Percentiles rank a stretch among this genome's conserved stretches.
Conservation (phyloP, 2,797 vertebrate species). For the Schizopygopsis malacanthus region DNA sequence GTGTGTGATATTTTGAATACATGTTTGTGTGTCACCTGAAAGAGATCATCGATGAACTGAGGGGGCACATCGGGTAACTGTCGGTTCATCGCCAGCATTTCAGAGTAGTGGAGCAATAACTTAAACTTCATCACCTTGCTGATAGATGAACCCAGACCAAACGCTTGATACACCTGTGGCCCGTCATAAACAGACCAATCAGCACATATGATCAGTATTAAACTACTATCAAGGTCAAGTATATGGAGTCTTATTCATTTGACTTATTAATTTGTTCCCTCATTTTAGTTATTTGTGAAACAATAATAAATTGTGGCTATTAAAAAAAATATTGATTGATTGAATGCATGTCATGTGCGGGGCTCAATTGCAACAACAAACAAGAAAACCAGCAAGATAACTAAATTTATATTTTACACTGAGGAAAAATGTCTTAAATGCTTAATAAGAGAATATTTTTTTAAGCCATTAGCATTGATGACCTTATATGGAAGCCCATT, state of each 20-base stretch:
- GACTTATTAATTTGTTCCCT: too few relatives aligned
- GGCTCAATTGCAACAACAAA: too few relatives aligned
- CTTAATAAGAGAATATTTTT: too few relatives aligned
- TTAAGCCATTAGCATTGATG: neutral
- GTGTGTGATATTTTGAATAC: neutral
- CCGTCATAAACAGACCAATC: neutral
- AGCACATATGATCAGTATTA: neutral
- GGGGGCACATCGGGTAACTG: constrained; percentile 70
- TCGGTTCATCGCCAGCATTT: constrained; percentile 58
- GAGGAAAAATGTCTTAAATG: too few relatives aligned
- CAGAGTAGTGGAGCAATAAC: constrained; percentile 67
- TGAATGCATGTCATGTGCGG: too few relatives aligned
- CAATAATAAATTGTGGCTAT: too few relatives aligned
- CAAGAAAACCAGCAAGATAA: too few relatives aligned
- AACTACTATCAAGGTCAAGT: neutral
- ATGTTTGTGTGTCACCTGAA: constrained; percentile 62
- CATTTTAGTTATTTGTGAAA: too few relatives aligned
- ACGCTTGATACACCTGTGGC: constrained; percentile 72
- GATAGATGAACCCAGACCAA: constrained; percentile 76
- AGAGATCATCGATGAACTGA: constrained; percentile 72
- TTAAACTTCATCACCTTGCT: constrained; percentile 75
- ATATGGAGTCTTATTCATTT: neutral
- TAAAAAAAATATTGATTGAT: too few relatives aligned
- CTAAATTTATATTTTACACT: too few relatives aligned
- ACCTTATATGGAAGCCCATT: neutral